Conservation (phyloP, 2,113 vertebrate species). For the Orthonyx spaldingii region DNA sequence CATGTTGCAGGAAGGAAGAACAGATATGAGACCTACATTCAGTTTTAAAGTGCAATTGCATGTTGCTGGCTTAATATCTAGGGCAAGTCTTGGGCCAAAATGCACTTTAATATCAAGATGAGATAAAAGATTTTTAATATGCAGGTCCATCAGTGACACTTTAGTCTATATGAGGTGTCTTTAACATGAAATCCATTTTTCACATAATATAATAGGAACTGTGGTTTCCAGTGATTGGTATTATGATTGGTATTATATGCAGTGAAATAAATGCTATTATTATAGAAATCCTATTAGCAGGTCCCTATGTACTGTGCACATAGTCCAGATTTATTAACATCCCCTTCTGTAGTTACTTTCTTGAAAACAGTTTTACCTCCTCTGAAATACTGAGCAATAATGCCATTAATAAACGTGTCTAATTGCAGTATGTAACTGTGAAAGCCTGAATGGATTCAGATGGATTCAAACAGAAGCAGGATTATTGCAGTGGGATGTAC, state of each 20-base stretch:
- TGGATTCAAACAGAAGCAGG: constrained; percentile 3
- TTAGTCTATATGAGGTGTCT: background rate
- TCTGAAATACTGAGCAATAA: constrained; percentile 61
- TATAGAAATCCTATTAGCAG: constrained; percentile 74
- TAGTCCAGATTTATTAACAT: constrained; percentile 64
- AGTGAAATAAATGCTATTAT: constrained; percentile 66
- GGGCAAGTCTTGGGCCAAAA: background rate
- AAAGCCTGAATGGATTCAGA: constrained; percentile 40
- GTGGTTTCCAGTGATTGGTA: constrained; percentile 46
- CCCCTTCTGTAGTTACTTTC: constrained; percentile 54
- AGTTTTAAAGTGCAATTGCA: background rate
- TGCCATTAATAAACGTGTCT: constrained; percentile 66
- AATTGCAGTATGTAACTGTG: constrained; percentile 63
- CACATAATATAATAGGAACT: constrained; percentile 28
- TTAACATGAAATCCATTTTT: constrained; percentile 63
- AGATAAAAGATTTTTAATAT: background rate
- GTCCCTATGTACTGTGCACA: constrained; percentile 2
- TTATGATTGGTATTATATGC: constrained; percentile 39
- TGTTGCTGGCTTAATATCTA: background rate
- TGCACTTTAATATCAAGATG: background rate
- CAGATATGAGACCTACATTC: background rate
- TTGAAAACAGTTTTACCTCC: constrained; percentile 62
- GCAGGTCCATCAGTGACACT: background rate
- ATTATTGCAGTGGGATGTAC: constrained; percentile 46
- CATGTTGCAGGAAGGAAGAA: background rate